Percentiles rank a stretch among this genome's conserved stretches.
phyloP scores from a whole-genome alignment of 2,888 invertebrate genomes.

The Machimus atricapillus region DNA sequence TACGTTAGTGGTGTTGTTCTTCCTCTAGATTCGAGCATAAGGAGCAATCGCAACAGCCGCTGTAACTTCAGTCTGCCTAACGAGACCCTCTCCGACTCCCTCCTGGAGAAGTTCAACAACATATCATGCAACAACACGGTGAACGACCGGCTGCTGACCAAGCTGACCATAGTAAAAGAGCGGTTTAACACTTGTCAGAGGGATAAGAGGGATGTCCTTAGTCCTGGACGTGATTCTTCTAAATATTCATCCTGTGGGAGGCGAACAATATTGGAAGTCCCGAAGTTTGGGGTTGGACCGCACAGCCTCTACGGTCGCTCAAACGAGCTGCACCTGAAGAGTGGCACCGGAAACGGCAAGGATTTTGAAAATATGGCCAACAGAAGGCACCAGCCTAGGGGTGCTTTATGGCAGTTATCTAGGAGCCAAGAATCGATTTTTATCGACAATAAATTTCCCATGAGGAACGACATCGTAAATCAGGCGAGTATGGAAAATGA shows the following conservation, averaged over 20 bases:
- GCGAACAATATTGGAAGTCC: neutral
- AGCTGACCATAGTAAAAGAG: conserved; percentile 48
- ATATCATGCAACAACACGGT: conserved; percentile 65
- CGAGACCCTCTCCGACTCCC: conserved; percentile 69
- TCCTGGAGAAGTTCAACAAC: conserved; percentile 75
- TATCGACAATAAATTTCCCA: conserved; percentile 43
- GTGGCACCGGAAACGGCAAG: conserved; percentile 5
- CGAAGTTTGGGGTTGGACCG: neutral
- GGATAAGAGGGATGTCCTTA: neutral
- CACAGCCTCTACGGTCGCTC: neutral
- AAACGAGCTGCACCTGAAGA: neutral
- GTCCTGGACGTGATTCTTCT: conserved; percentile 9
- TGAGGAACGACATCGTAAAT: conserved; percentile 39
- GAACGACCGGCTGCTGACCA: conserved; percentile 48
- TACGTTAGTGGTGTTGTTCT: neutral
- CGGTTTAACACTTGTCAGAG: conserved; percentile 6
- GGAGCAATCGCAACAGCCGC: conserved; percentile 40
- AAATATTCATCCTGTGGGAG: conserved; percentile 3
- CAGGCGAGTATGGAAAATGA: conserved; percentile 41
- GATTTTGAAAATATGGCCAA: conserved; percentile 35
- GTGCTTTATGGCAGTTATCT: conserved; percentile 41
- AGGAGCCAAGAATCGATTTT: conserved; percentile 47
- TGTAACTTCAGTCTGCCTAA: conserved; percentile 57
- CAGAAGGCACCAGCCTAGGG: conserved; percentile 27
- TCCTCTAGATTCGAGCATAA: conserved; percentile 48